phyloP scores from a whole-genome alignment of 2,113 vertebrate species.

The Datnioides undecimradiatus region DNA sequence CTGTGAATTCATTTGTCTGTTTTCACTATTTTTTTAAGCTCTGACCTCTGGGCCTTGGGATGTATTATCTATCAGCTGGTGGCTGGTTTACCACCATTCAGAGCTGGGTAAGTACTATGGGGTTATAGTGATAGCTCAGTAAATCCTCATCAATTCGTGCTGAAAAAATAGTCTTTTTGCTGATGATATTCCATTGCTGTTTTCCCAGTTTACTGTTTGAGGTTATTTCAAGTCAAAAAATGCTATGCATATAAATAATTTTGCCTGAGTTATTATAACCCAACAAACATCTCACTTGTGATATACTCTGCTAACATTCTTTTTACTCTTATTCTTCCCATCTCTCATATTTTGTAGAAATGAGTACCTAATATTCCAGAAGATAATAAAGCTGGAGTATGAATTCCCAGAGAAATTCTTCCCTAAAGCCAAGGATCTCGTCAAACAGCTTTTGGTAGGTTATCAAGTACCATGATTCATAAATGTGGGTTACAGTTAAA shows the following conservation, averaged over 20 bases:
- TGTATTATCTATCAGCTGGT: constrained; percentile 99
- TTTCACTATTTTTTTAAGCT: constrained; percentile 74
- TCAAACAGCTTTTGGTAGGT: constrained; percentile 95
- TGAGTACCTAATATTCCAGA: constrained; percentile 99
- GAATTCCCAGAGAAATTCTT: constrained; percentile 99
- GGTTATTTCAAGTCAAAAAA: background rate
- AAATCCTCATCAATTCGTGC: constrained; percentile 3
- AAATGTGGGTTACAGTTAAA: background rate
- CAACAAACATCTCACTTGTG: constrained; percentile 5
- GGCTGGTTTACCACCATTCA: constrained; percentile 97
- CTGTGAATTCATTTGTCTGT: background rate
- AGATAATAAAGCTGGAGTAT: constrained; percentile 99
- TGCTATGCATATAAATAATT: background rate
- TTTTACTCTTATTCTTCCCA: background rate
- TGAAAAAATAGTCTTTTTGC: background rate
- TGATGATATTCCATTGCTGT: background rate
- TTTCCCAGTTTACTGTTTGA: background rate
- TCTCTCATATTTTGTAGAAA: constrained; percentile 85
- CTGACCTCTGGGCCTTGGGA: constrained; percentile 98
- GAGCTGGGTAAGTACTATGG: constrained; percentile 91
- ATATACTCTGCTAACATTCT: background rate
- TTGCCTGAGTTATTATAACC: background rate
- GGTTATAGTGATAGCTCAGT: background rate
- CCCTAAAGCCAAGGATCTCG: constrained; percentile 98
- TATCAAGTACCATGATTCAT: background rate